Conservation (phyloP, 2,888 invertebrate genomes). For the Ormyrus rosae region DNA sequence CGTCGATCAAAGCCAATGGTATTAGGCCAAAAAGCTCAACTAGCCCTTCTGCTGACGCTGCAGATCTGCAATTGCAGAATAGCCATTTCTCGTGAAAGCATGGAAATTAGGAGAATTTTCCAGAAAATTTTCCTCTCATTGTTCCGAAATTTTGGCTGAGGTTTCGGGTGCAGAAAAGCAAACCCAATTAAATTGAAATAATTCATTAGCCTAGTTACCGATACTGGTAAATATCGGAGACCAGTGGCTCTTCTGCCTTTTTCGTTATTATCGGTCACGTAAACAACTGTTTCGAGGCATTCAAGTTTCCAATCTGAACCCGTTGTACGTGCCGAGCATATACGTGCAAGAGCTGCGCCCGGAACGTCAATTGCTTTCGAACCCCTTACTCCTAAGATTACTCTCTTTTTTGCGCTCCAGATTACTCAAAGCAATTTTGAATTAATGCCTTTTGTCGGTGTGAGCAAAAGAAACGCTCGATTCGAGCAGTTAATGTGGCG, state of each 20-base stretch:
- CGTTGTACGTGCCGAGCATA: constrained; percentile 19
- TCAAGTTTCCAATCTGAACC: constrained; percentile 40
- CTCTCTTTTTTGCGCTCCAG: background rate
- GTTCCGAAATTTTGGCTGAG: background rate
- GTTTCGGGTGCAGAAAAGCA: background rate
- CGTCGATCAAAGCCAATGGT: constrained; percentile 19
- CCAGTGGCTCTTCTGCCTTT: background rate
- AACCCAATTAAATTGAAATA: background rate
- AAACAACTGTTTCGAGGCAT: constrained; percentile 40
- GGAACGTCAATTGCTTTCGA: background rate
- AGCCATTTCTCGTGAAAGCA: background rate
- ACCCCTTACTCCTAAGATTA: background rate
- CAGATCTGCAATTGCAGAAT: background rate
- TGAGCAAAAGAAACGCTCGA: background rate
- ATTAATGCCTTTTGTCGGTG: background rate
- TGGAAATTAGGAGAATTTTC: background rate
- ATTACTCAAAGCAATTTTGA: background rate
- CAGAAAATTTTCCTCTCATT: background rate
- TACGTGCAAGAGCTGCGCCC: background rate
- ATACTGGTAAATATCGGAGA: background rate
- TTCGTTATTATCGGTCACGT: constrained; percentile 37
- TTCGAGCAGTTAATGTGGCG: no score
- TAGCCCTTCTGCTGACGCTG: background rate
- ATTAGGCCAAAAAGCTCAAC: constrained; percentile 14
- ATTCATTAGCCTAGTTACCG: background rate